Evolutionary conservation across 23 tunicate genomes (phyloP), one percentile per base, ranked within the genome.

Genomic region (Trididemnum nubilum): DNA sequence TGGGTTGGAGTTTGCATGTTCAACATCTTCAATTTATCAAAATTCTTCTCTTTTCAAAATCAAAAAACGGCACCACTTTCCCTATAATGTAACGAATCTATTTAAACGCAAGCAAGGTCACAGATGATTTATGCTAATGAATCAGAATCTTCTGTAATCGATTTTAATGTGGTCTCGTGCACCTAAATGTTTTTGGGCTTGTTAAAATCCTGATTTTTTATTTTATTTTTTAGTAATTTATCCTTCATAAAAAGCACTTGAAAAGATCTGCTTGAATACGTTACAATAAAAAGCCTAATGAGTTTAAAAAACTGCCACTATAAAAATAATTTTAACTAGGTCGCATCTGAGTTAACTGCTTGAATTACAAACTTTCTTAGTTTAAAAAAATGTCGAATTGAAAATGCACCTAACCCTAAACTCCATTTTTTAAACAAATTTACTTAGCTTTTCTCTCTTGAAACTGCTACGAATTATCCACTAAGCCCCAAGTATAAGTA

Each of bases 1-100:
- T 92, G 97, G 64, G 97, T 92, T 38, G 94, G 94, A 44, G 83
- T 84, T 75, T 87, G 90, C 97, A 92, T 92, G 71, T 86, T 86
- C 21, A 86, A 36, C 90, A 86, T 86, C 4, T 33, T 71, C 27
- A 71, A 35, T 64, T 65, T 67, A 61, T 25, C n/a, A 61, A n/a
- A n/a, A n/a, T n/a, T n/a, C n/a, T n/a, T n/a, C n/a, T n/a, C 34
- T 65, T 65, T 51, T n/a, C n/a, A n/a, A n/a, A n/a, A n/a, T n/a
- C n/a, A n/a, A n/a, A n/a, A n/a, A n/a, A n/a, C n/a, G n/a, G 15
- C 54, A 44, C 54, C 15, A 44, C 15, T 9, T 44, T 44, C 54
- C 9, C 54, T 7, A 44, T 44, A 44, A 44, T 44, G 54, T 44
- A 44, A 44, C 54, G 54, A 44, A 15, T 44, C 54, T 44, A 44